phyloP scores from a whole-genome alignment of 2,113 vertebrate genomes.

The Ctenodactylus gundi region DNA sequence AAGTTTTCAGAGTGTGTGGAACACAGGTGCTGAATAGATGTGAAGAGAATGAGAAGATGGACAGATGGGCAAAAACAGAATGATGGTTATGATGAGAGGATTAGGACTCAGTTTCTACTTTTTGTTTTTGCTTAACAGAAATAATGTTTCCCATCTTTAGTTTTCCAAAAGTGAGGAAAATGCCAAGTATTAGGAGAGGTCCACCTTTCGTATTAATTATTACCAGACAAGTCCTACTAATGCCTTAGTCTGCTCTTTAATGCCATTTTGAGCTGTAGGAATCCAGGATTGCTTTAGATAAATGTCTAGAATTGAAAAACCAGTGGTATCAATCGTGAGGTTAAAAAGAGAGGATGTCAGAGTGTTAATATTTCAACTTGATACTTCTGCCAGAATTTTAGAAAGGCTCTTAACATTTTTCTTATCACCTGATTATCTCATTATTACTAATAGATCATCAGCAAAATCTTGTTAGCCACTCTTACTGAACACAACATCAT shows the following conservation, averaged over 20 bases:
- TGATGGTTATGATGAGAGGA: background rate
- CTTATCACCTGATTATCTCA: background rate
- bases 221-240: background rate
- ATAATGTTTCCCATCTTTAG: background rate
- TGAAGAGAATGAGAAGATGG: slow-evolving; percentile 6
- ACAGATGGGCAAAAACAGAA: background rate
- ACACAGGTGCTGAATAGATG: background rate
- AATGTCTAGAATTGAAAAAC: background rate
- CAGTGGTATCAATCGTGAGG: background rate
- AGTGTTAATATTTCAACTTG: background rate
- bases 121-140: background rate
- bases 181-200: background rate
- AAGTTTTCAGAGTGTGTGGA: background rate
- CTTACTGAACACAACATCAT: background rate
- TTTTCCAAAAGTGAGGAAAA: slow-evolving; percentile 27
- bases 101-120: background rate
- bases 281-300: background rate
- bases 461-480: slow-evolving; percentile 1
- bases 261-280: background rate
- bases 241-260: background rate
- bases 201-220: slow-evolving; percentile 15
- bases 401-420: slow-evolving; percentile 2
- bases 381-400: slow-evolving; percentile 3
- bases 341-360: slow-evolving; percentile 2
- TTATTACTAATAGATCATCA: background rate